Conservation (phyloP, 2,888 invertebrate genomes). For the Acanthosoma haemorrhoidale region DNA sequence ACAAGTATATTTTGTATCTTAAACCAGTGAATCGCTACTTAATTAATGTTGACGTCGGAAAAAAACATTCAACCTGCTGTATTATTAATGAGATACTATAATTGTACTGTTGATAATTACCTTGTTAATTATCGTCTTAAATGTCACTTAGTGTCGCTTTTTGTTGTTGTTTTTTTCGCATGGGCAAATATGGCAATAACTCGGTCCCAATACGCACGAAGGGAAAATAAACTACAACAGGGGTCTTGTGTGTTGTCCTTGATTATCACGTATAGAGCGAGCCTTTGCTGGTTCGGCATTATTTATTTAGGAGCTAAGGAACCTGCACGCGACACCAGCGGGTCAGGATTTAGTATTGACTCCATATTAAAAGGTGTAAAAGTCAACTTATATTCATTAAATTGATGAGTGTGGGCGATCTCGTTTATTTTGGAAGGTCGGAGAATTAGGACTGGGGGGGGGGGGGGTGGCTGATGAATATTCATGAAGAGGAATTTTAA, state of each 20-base stretch:
- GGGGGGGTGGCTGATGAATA: neutral
- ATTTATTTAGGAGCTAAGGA: neutral
- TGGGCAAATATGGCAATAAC: neutral
- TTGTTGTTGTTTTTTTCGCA: neutral
- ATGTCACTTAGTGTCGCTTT: neutral
- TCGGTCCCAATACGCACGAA: neutral
- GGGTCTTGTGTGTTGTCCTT: neutral
- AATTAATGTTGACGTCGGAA: neutral
- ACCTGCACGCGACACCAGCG: neutral
- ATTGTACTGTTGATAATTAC: slow-evolving; percentile 5
- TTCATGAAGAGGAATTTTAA: slow-evolving; percentile 12
- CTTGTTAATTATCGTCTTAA: slow-evolving; percentile 1
- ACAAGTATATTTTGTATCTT: too few relatives aligned
- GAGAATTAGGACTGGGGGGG: neutral
- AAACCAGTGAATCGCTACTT: neutral
- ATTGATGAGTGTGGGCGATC: slow-evolving; percentile 15
- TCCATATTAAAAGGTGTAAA: slow-evolving; percentile 10
- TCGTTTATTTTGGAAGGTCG: neutral
- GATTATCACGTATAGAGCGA: slow-evolving; percentile 10
- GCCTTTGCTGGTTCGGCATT: neutral
- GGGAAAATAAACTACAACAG: neutral
- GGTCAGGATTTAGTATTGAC: neutral
- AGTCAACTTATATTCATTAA: slow-evolving; percentile 17
- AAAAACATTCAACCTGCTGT: neutral
- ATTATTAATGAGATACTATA: slow-evolving; percentile 2